Conservation (phyloP, 2,797 vertebrate species). For the Pachyuromys duprasi region DNA sequence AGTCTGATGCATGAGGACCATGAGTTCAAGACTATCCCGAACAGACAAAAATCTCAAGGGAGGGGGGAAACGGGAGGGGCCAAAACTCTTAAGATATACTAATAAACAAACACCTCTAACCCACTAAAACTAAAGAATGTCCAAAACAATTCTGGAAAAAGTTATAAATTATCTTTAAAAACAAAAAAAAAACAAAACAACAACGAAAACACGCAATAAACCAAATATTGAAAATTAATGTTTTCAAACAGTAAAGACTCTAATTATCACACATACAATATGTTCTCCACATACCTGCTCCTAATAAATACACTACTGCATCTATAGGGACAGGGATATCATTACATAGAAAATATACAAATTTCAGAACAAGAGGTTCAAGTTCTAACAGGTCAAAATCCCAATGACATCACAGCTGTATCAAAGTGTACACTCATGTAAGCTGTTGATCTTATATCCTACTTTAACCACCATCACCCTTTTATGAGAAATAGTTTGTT, state of each 20-base stretch:
- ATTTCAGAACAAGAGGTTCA: constrained; percentile 36
- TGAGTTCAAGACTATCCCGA: neutral
- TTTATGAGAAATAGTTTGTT: neutral
- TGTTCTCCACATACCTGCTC: constrained; percentile 1
- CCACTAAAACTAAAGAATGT: constrained; percentile 33
- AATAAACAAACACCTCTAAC: constrained; percentile 15
- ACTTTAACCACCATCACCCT: neutral
- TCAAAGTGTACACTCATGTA: constrained; percentile 8
- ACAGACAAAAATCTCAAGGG: neutral
- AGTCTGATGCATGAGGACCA: neutral
- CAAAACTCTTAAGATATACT: neutral
- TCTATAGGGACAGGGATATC: neutral
- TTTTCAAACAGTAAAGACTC: constrained; percentile 37
- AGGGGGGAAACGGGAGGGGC: neutral
- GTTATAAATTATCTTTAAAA: neutral
- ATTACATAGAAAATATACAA: constrained; percentile 11
- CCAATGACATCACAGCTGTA: constrained; percentile 18
- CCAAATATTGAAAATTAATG: too few relatives aligned
- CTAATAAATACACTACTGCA: neutral
- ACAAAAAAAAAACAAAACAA: too few relatives aligned
- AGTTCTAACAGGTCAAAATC: constrained; percentile 32
- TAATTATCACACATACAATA: neutral
- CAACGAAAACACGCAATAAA: too few relatives aligned
- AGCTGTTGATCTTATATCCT: neutral
- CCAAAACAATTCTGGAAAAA: constrained; percentile 15